Conservation (phyloP, 2,888 invertebrate species). For the Tipula lateralis region DNA sequence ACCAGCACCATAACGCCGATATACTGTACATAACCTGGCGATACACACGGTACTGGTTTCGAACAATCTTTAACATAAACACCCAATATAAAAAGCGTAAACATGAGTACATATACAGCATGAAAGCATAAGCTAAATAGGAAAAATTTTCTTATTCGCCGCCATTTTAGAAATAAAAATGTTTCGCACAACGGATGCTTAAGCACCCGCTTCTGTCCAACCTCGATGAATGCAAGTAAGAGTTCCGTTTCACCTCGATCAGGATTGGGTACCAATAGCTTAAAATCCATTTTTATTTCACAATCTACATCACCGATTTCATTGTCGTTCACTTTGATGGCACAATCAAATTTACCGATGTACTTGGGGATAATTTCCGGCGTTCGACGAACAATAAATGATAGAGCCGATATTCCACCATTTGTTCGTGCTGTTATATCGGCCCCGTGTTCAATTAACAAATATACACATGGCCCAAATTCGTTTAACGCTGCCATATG, state of each 20-base stretch:
- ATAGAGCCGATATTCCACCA: slow-evolving; percentile 73
- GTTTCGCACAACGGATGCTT: slow-evolving; percentile 83
- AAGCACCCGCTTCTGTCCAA: slow-evolving; percentile 70
- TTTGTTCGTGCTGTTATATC: slow-evolving; percentile 77
- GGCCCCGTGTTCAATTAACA: slow-evolving; percentile 71
- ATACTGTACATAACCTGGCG: slow-evolving; percentile 42
- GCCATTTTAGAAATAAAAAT: slow-evolving; percentile 78
- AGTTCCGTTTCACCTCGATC: slow-evolving; percentile 66
- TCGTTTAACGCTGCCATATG: slow-evolving; percentile 81
- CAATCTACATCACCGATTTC: slow-evolving; percentile 83
- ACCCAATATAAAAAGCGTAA: slow-evolving; percentile 67
- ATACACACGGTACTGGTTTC: slow-evolving; percentile 39
- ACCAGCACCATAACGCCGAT: slow-evolving; percentile 58
- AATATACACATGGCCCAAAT: slow-evolving; percentile 68
- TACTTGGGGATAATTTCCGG: slow-evolving; percentile 74
- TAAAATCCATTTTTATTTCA: slow-evolving; percentile 66
- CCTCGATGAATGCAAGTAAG: slow-evolving; percentile 68
- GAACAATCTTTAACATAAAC: slow-evolving; percentile 46
- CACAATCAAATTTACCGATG: slow-evolving; percentile 64
- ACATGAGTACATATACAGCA: slow-evolving; percentile 67
- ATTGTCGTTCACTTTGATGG: slow-evolving; percentile 74
- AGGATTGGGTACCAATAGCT: slow-evolving; percentile 57
- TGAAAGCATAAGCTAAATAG: slow-evolving; percentile 73
- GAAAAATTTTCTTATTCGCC: slow-evolving; percentile 75
- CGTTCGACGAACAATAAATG: slow-evolving; percentile 77